phyloP scores from a whole-genome alignment of 2,113 vertebrate species.

The Hemiscyllium ocellatum region DNA sequence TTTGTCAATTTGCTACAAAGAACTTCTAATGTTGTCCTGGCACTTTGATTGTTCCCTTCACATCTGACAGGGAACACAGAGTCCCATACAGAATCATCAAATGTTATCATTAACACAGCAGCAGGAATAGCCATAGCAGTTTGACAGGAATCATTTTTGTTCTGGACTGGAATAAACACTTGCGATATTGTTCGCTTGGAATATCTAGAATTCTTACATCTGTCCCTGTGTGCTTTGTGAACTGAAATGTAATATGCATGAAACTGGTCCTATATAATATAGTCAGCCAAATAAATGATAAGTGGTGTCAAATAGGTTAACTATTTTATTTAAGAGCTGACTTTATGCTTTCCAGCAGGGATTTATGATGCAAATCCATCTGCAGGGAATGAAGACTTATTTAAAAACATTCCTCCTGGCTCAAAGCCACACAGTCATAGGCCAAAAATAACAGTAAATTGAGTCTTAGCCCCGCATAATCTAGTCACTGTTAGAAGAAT shows the following conservation, averaged over 20 bases:
- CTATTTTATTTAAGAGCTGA: not conserved
- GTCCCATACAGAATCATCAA: not conserved
- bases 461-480: not conserved
- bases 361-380: conserved; percentile 1
- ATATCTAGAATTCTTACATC: conserved; percentile 24
- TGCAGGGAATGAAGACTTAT: not conserved
- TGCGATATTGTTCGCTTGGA: not conserved
- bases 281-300: not conserved
- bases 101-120: not conserved
- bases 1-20: not conserved
- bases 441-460: not conserved
- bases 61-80: not conserved
- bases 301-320: not conserved
- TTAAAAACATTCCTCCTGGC: conserved; percentile 20
- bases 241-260: conserved; percentile 5
- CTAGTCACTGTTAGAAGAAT: not conserved
- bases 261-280: not conserved
- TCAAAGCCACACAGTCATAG: not conserved
- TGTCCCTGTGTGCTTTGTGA: not conserved
- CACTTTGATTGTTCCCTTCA: not conserved
- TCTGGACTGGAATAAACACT: not conserved
- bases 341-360: not conserved
- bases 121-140: not conserved
- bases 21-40: not conserved
- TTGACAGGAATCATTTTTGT: not conserved